Conservation (phyloP, 2,888 invertebrate genomes). For the Troides oblongomaculatus region DNA sequence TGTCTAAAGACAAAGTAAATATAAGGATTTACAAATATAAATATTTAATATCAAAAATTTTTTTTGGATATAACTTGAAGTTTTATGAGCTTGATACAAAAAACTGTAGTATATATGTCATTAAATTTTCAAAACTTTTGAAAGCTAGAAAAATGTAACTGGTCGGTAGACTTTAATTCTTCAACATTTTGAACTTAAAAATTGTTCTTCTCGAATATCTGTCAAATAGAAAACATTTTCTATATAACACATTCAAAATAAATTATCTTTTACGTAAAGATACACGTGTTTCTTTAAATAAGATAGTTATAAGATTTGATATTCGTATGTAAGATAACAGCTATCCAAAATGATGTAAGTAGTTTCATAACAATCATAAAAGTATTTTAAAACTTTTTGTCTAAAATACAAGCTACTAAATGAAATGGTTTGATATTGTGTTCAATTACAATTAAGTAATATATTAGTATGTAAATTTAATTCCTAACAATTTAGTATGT, state of each 20-base stretch:
- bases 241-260: background rate
- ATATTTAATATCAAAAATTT: too few relatives aligned
- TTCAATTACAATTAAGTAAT: too few relatives aligned
- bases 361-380: background rate
- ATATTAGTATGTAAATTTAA: too few relatives aligned
- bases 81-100: too few relatives aligned
- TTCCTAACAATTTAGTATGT: too few relatives aligned
- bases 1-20: too few relatives aligned
- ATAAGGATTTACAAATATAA: too few relatives aligned
- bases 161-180: background rate
- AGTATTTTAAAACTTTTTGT: too few relatives aligned
- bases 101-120: too few relatives aligned
- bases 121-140: background rate
- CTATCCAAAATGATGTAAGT: slow-evolving; percentile 2
- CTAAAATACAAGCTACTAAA: too few relatives aligned
- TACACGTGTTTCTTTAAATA: background rate
- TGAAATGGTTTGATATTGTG: too few relatives aligned
- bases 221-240: background rate
- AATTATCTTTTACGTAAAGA: background rate
- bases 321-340: background rate
- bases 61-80: too few relatives aligned
- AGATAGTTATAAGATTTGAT: background rate
- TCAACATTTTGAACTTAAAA: background rate
- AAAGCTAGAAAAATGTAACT: background rate
- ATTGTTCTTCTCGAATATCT: background rate